Evolutionary conservation across 2,113 vertebrate genomes (phyloP).

Genomic region (Notechis scutatus): DNA sequence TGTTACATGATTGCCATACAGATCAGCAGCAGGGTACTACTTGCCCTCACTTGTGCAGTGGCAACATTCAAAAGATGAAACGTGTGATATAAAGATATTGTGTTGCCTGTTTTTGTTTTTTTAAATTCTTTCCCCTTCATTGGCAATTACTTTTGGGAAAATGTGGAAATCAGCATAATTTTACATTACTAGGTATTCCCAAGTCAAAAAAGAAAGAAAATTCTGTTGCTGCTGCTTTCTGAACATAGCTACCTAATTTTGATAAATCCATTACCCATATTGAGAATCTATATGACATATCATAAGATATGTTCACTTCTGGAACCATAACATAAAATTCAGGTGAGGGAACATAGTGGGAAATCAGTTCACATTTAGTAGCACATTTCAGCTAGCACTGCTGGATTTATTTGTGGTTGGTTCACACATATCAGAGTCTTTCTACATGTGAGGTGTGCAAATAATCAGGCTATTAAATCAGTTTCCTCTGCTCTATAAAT

Average conservation of each 20-base stretch:
- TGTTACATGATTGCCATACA: neutral
- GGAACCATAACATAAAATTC: neutral
- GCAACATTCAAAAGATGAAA: neutral
- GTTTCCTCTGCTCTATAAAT: neutral
- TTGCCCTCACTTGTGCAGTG: neutral
- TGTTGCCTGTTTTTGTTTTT: neutral
- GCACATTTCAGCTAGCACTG: neutral
- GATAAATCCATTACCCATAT: neutral
- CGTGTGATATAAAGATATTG: neutral
- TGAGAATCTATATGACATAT: neutral
- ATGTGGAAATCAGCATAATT: neutral
- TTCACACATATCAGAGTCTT: neutral
- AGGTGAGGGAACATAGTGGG: neutral
- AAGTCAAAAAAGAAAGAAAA: neutral
- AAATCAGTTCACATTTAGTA: neutral
- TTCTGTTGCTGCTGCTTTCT: neutral
- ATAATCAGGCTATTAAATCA: neutral
- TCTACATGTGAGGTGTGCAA: neutral
- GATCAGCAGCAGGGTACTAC: neutral
- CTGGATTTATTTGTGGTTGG: neutral
- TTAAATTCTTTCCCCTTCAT: neutral
- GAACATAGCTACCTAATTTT: neutral
- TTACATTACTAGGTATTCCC: neutral
- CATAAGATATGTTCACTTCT: neutral
- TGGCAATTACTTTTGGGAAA: neutral